phyloP scores from a whole-genome alignment of 2,113 vertebrate species.

The Hyperopisus bebe region DNA sequence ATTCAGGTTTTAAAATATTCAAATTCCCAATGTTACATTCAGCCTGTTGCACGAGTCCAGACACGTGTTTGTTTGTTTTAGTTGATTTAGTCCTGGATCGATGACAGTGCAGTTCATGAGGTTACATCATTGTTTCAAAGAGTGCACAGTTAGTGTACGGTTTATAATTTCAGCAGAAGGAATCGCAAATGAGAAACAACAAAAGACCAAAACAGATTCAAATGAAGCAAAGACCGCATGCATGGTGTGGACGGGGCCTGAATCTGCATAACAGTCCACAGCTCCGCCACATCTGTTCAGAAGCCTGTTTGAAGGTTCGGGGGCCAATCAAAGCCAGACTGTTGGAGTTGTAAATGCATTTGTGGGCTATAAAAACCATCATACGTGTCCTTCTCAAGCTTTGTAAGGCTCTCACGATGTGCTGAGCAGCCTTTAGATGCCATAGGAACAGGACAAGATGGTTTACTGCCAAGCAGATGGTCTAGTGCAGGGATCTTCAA shows the following conservation, averaged over 20 bases:
- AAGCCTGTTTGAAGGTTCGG: not conserved
- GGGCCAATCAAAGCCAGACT: not conserved
- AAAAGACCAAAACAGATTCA: not conserved
- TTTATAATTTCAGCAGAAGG: not conserved
- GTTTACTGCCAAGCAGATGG: not conserved
- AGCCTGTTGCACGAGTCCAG: not conserved
- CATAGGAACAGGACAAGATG: not conserved
- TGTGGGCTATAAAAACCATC: not conserved
- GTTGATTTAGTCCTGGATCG: not conserved
- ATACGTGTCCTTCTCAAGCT: not conserved
- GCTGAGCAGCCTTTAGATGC: not conserved
- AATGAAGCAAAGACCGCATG: not conserved
- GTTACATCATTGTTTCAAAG: not conserved
- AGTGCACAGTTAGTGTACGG: not conserved
- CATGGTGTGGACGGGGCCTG: not conserved
- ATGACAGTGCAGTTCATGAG: not conserved
- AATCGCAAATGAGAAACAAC: not conserved
- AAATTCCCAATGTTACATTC: not conserved
- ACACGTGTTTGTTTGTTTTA: not conserved
- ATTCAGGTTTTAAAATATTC: not conserved
- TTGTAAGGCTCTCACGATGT: not conserved
- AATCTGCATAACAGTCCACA: slow-evolving; percentile 4
- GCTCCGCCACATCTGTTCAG: not conserved
- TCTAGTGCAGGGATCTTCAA: not conserved
- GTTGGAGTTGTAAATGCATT: not conserved